These are phyloP conservation scores for Alcis repandata DNA, from an alignment of 2,888 invertebrate species.

Conservation along the genomic window DNA sequence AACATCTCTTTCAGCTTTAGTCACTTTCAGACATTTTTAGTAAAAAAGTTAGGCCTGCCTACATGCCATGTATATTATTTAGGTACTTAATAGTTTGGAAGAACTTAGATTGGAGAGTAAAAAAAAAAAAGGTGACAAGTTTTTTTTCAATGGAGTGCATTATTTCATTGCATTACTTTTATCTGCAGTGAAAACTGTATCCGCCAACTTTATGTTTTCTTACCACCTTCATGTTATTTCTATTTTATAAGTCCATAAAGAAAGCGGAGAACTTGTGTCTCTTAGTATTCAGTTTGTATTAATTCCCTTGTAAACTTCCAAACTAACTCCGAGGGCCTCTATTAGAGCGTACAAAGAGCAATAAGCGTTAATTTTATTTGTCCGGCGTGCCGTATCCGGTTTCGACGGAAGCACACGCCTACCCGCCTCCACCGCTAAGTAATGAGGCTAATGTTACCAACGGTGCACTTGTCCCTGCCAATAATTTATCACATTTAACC, in stretches of 20 bases:
- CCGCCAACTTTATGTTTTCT: too few relatives aligned
- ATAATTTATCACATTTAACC: conserved; percentile 54
- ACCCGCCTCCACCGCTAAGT: conserved; percentile 82
- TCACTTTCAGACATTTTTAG: not conserved
- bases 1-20: not conserved
- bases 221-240: too few relatives aligned
- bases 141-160: too few relatives aligned
- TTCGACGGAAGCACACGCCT: conserved; percentile 81
- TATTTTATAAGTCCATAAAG: too few relatives aligned
- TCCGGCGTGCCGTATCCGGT: conserved; percentile 76
- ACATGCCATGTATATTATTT: too few relatives aligned
- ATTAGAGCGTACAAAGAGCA: conserved; percentile 52
- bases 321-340: conserved; percentile 33
- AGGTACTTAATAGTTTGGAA: too few relatives aligned
- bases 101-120: too few relatives aligned
- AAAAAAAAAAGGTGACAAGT: too few relatives aligned
- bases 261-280: too few relatives aligned
- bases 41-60: too few relatives aligned
- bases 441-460: conserved; percentile 80
- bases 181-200: too few relatives aligned
- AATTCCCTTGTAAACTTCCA: conserved; percentile 40
- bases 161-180: too few relatives aligned
- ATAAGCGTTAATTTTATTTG: conserved; percentile 84
- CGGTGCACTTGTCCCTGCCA: conserved; percentile 61
- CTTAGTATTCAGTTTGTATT: conserved; percentile 9